Evolutionary conservation across 2,888 invertebrate genomes (phyloP).

Genomic region (Pseudococcus jackbeardsleyi): DNA sequence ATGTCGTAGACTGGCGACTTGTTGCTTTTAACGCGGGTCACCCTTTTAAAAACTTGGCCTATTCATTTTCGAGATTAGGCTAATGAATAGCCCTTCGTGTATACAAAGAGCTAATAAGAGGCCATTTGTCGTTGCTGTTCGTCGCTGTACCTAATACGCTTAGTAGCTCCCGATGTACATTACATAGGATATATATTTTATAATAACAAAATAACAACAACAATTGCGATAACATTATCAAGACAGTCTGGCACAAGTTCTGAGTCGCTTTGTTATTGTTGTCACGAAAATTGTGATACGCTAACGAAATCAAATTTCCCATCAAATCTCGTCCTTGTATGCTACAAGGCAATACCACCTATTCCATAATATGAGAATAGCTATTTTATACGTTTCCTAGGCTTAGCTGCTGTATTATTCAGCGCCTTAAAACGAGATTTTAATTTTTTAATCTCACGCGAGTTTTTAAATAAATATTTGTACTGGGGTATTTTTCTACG

Average conservation of each 20-base stretch:
- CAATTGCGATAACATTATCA: constrained; percentile 54
- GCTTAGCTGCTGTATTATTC: constrained; percentile 12
- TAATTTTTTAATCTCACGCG: constrained; percentile 5
- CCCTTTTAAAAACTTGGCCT: constrained; percentile 41
- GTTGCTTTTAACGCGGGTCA: constrained; percentile 55
- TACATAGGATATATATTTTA: constrained; percentile 9
- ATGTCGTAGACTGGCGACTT: constrained; percentile 38
- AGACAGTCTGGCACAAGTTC: constrained; percentile 48
- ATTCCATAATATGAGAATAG: not conserved
- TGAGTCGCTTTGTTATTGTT: constrained; percentile 45
- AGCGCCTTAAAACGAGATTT: not conserved
- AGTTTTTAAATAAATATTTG: not conserved
- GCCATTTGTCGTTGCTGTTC: constrained; percentile 37
- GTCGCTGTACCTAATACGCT: constrained; percentile 39
- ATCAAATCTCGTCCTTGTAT: constrained; percentile 19
- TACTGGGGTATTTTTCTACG: not conserved
- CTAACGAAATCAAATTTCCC: constrained; percentile 31
- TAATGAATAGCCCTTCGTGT: constrained; percentile 51
- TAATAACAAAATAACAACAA: constrained; percentile 55
- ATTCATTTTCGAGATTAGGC: constrained; percentile 49
- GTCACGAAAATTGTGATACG: constrained; percentile 43
- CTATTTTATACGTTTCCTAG: constrained; percentile 3
- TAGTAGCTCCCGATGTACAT: constrained; percentile 23
- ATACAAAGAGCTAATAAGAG: constrained; percentile 53
- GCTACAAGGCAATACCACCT: not conserved